phyloP scores from a whole-genome alignment of 2,113 vertebrate species.

The Callipepla californica region DNA sequence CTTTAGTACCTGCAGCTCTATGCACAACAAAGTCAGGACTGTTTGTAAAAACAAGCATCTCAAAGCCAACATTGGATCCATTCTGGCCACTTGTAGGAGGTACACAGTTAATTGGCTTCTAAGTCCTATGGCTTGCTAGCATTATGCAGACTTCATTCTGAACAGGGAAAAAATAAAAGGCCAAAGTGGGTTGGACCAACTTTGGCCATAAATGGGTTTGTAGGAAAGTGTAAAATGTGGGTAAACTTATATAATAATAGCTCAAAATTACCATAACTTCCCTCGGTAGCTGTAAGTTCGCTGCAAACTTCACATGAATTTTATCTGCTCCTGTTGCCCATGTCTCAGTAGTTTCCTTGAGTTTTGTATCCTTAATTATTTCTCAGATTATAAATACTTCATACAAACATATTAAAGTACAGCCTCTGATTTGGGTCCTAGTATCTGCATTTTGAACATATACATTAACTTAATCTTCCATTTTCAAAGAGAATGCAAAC shows the following conservation, averaged over 20 bases:
- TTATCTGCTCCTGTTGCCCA: neutral
- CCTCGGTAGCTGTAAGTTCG: neutral
- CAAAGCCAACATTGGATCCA: neutral
- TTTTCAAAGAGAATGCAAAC: constrained; percentile 11
- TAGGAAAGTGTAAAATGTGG: neutral
- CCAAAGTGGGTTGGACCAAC: neutral
- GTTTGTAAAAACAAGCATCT: neutral
- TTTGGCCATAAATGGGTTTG: neutral
- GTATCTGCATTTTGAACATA: neutral
- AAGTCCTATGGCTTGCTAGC: neutral
- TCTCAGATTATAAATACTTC: constrained; percentile 29
- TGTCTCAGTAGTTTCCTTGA: neutral
- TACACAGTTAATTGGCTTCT: neutral
- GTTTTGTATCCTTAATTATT: neutral
- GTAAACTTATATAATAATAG: neutral
- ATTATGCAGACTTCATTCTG: neutral
- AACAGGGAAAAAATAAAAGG: neutral
- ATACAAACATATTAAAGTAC: neutral
- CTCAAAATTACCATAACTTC: neutral
- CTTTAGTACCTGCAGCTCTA: neutral
- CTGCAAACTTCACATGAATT: neutral
- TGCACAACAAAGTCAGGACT: neutral
- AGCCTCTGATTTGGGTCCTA: neutral
- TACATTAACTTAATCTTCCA: constrained; percentile 4
- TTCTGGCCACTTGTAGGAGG: neutral